phyloP scores from a whole-genome alignment of 1,140 invertebrate genomes.

The Geopemphigus sp. region DNA sequence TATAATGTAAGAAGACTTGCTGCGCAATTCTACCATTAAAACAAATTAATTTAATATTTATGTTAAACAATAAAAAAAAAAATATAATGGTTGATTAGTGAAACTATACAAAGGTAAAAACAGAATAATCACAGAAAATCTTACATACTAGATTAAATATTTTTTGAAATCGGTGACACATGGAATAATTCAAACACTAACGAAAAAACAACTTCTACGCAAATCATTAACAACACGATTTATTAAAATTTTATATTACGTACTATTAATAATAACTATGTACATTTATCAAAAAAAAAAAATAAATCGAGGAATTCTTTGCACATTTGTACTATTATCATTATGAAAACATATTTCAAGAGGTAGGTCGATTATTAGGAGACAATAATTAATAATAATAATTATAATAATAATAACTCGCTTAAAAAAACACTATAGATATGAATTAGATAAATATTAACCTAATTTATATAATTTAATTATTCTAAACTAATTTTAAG shows the following conservation, averaged over 20 bases:
- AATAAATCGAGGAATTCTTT: conserved; percentile 44
- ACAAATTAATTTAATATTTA: conserved; percentile 38
- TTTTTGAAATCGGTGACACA: conserved; percentile 46
- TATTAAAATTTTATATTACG: conserved; percentile 34
- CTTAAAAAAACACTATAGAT: conserved; percentile 42
- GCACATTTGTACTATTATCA: conserved; percentile 47
- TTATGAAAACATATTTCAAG: conserved; percentile 28
- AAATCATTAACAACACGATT: conserved; percentile 36
- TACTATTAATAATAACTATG: conserved; percentile 39
- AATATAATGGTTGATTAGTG: conserved; percentile 44
- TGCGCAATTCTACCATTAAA: conserved; percentile 24
- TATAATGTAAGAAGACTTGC: conserved; percentile 38
- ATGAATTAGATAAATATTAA: conserved; percentile 49
- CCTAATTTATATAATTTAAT: conserved; percentile 42
- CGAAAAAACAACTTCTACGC: conserved; percentile 30
- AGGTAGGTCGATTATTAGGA: conserved; percentile 40
- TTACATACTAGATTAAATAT: conserved; percentile 49
- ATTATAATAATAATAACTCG: conserved; percentile 36
- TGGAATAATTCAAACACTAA: conserved; percentile 49
- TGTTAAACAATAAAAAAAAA: conserved; percentile 26
- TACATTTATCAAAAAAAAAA: conserved; percentile 44
- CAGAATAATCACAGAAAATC: conserved; percentile 47
- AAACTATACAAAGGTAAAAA: conserved; percentile 46
- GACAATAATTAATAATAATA: conserved; percentile 35
- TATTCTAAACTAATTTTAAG: conserved; percentile 42